These are phyloP conservation scores for Catocala nupta DNA, from an alignment of 2,888 invertebrate species.

Conservation along the genomic window DNA sequence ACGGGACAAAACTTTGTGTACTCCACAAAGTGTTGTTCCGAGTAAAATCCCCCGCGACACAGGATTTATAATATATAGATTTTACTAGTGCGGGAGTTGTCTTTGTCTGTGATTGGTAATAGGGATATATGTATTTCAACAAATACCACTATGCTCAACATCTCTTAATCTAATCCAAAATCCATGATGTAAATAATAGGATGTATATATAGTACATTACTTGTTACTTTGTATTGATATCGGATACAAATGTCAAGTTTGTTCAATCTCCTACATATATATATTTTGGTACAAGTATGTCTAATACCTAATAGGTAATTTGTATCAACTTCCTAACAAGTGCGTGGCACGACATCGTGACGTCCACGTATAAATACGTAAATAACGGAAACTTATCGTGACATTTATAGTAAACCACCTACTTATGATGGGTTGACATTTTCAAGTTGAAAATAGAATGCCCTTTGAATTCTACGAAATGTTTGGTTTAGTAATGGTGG, in stretches of 20 bases:
- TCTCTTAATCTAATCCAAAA: no score
- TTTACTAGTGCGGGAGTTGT: no score
- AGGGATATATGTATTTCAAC: no score
- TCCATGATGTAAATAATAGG: no score
- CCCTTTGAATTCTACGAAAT: neutral
- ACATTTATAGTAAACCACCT: conserved; percentile 1
- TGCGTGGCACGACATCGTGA: conserved; percentile 15
- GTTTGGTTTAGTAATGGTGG: no score
- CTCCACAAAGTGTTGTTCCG: no score
- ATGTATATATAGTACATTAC: neutral
- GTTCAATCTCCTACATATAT: neutral
- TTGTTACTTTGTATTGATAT: neutral
- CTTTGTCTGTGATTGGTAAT: no score
- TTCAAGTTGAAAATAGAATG: conserved; percentile 3
- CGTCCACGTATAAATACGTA: conserved; percentile 13
- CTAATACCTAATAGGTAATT: neutral
- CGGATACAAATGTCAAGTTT: neutral
- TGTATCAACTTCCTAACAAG: conserved; percentile 6
- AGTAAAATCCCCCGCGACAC: no score
- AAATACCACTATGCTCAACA: no score
- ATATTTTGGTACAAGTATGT: neutral
- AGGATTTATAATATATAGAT: no score
- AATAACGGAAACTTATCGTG: conserved; percentile 15
- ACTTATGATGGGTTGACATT: conserved; percentile 10
- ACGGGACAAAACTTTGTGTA: no score